A percentile compares a stretch with the other conserved stretches of the same genome.
These are phyloP conservation scores for Drosophila burlai DNA, from an alignment of 1,140 invertebrate genomes.

Conservation along the genomic window DNA sequence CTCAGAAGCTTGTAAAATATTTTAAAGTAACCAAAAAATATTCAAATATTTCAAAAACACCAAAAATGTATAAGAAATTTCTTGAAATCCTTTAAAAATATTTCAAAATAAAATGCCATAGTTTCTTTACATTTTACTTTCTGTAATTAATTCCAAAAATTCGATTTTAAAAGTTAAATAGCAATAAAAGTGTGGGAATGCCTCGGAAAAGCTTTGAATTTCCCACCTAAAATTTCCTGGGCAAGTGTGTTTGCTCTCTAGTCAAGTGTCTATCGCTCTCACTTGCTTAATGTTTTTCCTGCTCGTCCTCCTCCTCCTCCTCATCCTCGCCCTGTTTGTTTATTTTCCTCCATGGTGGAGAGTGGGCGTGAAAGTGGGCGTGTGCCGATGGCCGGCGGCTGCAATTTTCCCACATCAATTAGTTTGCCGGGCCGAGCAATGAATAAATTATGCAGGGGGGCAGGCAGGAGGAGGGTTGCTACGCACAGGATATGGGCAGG, in stretches of 20 bases:
- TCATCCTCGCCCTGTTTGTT: constrained; percentile 20
- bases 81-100: not conserved
- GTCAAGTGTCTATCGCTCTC: constrained; percentile 31
- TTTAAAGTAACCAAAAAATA: not conserved
- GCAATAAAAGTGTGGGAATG: not conserved
- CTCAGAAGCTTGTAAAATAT: too few species aligned
- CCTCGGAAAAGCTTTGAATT: not conserved
- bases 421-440: constrained; percentile 73
- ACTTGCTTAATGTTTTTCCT: constrained; percentile 23
- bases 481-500: not conserved
- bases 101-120: not conserved
- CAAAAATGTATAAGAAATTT: not conserved
- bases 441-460: constrained; percentile 76
- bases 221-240: constrained; percentile 11
- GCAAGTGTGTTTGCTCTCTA: constrained; percentile 39
- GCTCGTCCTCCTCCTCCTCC: not conserved
- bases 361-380: constrained; percentile 33
- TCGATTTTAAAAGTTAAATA: not conserved
- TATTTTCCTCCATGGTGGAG: constrained; percentile 9
- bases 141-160: too few species aligned
- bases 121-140: rapidly evolving
- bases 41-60: not conserved
- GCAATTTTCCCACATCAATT: constrained; percentile 83
- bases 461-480: not conserved
- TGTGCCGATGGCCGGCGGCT: constrained; percentile 56